phyloP scores from a whole-genome alignment of 2,888 invertebrate species.

The Pseudococcus jackbeardsleyi region DNA sequence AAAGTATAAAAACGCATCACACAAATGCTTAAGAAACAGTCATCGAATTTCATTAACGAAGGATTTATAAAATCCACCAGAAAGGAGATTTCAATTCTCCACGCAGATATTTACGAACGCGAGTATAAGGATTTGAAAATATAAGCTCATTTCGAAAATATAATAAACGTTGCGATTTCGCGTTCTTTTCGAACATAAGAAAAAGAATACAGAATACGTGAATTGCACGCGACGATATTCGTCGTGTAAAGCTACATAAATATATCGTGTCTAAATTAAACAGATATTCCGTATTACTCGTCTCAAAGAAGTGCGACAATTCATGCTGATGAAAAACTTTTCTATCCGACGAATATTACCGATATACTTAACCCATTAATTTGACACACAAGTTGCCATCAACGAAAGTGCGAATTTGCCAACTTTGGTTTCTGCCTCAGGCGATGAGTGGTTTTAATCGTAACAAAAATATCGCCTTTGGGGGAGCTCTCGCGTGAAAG shows the following conservation, averaged over 20 bases:
- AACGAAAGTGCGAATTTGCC: not conserved
- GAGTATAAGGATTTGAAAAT: not conserved
- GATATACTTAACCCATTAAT: not conserved
- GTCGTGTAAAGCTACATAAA: not conserved
- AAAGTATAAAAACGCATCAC: not conserved
- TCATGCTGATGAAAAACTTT: not conserved
- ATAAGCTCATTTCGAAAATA: slow-evolving; percentile 11
- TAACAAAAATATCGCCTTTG: not conserved
- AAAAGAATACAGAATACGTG: not conserved
- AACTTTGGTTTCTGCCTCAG: not conserved
- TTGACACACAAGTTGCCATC: not conserved
- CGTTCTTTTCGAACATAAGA: not conserved
- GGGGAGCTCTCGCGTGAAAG: not conserved
- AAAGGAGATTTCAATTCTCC: not conserved
- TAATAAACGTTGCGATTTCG: not conserved
- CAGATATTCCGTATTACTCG: not conserved
- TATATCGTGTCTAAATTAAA: not conserved
- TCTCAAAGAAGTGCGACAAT: not conserved
- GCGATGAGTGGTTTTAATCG: not conserved
- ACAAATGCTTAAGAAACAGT: not conserved
- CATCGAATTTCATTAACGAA: slow-evolving; percentile 24
- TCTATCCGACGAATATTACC: not conserved
- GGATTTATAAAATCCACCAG: not conserved
- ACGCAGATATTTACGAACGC: not conserved
- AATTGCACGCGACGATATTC: not conserved